These are phyloP conservation scores for Portunus trituberculatus DNA, from an alignment of 1,140 invertebrate species.

Conservation along the genomic window DNA sequence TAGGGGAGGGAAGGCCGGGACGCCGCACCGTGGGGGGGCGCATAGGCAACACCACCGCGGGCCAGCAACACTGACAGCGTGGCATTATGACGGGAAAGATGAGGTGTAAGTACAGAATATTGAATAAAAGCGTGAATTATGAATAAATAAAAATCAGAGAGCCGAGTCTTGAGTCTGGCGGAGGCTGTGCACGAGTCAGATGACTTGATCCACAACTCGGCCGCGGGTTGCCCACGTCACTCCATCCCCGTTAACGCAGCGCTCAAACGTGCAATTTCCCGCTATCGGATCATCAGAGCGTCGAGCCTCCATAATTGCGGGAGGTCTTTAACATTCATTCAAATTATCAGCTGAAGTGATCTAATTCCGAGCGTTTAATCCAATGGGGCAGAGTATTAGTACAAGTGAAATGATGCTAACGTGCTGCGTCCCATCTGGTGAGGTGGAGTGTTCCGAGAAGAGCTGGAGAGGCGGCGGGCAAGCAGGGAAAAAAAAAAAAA, in stretches of 20 bases:
- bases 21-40: too few relatives aligned
- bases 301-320: neutral
- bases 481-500: neutral
- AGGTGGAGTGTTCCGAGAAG: neutral
- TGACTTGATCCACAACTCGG: neutral
- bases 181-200: neutral
- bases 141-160: too few relatives aligned
- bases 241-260: neutral
- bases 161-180: too few relatives aligned
- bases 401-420: neutral
- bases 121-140: too few relatives aligned
- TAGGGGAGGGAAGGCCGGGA: too few relatives aligned
- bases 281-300: neutral
- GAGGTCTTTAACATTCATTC: neutral
- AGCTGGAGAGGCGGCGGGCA: neutral
- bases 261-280: neutral
- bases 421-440: neutral
- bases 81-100: too few relatives aligned
- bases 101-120: too few relatives aligned
- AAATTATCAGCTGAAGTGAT: neutral
- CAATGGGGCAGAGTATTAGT: neutral
- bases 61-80: too few relatives aligned
- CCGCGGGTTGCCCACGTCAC: neutral
- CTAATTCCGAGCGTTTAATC: neutral
- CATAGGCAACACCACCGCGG: too few relatives aligned